Evolutionary conservation across 2,113 vertebrate genomes (phyloP).

Genomic region (Solea solea): DNA sequence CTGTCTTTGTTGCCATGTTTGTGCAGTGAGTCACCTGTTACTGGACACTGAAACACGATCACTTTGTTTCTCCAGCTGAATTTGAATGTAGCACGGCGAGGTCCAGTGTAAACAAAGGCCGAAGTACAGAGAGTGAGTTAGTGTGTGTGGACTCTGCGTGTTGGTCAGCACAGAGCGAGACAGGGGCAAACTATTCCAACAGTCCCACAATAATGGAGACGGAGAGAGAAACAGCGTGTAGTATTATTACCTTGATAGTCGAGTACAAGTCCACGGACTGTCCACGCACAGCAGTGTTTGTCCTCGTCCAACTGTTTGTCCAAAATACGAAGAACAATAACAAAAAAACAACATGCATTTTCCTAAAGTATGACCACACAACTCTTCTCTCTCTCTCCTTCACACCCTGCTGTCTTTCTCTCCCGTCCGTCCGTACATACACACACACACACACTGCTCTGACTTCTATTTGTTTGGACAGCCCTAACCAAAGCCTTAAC

Average conservation of each 20-base stretch:
- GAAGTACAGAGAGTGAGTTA: conserved; percentile 23
- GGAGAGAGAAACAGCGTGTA: conserved; percentile 1
- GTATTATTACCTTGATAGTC: conserved; percentile 56
- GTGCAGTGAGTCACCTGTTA: conserved; percentile 69
- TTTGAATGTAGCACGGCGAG: conserved; percentile 25
- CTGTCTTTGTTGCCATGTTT: conserved; percentile 48
- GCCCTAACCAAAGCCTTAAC: neutral
- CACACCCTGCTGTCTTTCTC: conserved; percentile 48
- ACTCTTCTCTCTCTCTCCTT: conserved; percentile 49
- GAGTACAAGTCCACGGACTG: conserved; percentile 20
- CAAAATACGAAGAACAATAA: neutral
- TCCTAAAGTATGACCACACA: conserved; percentile 53
- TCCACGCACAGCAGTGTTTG: conserved; percentile 11
- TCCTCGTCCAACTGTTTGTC: conserved; percentile 36
- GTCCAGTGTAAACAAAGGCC: conserved; percentile 74
- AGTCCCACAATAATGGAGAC: conserved; percentile 16
- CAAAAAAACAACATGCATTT: conserved; percentile 43
- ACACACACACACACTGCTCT: conserved; percentile 29
- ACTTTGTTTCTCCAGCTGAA: conserved; percentile 7
- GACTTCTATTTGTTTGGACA: neutral
- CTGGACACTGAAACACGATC: conserved; percentile 27
- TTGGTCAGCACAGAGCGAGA: conserved; percentile 39
- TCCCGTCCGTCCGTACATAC: conserved; percentile 28
- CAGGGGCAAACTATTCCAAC: conserved; percentile 49
- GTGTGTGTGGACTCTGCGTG: conserved; percentile 24